Evolutionary conservation across 2,113 vertebrate genomes (phyloP), one percentile per base, ranked within the genome.

Genomic region (Cavia porcellus): DNA sequence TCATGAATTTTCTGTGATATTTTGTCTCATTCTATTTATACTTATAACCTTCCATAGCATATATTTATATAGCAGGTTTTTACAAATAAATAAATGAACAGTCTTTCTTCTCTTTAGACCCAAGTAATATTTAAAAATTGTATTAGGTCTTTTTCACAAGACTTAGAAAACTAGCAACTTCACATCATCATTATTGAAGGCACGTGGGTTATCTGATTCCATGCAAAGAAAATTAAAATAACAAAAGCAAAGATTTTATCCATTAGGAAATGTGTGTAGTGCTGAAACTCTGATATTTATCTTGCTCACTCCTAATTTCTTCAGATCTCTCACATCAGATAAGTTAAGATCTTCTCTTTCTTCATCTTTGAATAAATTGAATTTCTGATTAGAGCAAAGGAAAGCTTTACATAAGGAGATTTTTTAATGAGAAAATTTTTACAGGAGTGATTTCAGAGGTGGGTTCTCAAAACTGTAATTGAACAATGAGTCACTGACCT

Each of bases 171-270:
- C 10, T 72, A 84, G 62, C 57, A 93, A 82, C 14, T 89, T 96
- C 77, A 57, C 74, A 66, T 96, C 74, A 91, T 97, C 84, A 94
- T 96, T 97, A 98, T 94, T 96, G 81, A 94, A 97, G 70, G 81
- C 94, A 97, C 20, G 13, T 92, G 96, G 86, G 68, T 95, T 97
- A 96, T 97, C 95, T 96, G 96, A 93, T 86, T 96, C 61, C 94
- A 96, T 92, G 93, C 89, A 95, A 86, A 96, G 97, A 97, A 97
- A 97, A 97, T 97, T 97, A 96, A 97, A 98, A 97, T 97, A 97
- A 97, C 97, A 97, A 97, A 97, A 97, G 89, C 97, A 95, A 96
- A 98, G 97, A 97, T 96, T 85, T 93, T 96, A 97, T 97, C 97
- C 92, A 94, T 94, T 96, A 96, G 96, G 94, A 97, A 97, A 97